A percentile compares a stretch with the other conserved stretches of the same genome.
Evolutionary conservation across 1,140 invertebrate species (phyloP).

Genomic region (Probaryconus sp.): DNA sequence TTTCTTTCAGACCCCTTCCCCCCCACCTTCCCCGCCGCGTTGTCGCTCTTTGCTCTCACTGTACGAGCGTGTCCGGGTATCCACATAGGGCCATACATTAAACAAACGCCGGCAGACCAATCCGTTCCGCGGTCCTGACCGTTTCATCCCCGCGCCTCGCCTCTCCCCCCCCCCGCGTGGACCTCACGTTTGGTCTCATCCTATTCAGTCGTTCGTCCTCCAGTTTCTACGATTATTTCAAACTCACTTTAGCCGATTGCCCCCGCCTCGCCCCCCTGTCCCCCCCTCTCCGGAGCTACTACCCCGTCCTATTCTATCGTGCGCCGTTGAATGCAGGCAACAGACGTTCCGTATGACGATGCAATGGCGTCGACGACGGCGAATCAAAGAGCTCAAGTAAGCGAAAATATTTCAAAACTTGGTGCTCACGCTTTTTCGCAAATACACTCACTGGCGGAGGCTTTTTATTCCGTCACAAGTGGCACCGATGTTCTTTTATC

Average conservation of each 20-base stretch:
- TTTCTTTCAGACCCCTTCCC: constrained; percentile 20
- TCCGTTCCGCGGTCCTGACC: constrained; percentile 22
- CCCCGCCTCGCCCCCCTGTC: constrained; percentile 55
- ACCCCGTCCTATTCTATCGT: constrained; percentile 9
- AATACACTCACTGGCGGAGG: neutral
- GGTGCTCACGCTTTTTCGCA: constrained; percentile 23
- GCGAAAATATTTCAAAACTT: constrained; percentile 55
- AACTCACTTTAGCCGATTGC: constrained; percentile 73
- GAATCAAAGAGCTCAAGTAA: constrained; percentile 55
- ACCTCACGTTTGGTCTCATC: constrained; percentile 37
- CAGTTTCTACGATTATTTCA: constrained; percentile 68
- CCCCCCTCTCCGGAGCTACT: constrained; percentile 53
- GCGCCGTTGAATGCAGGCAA: constrained; percentile 22
- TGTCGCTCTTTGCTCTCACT: constrained; percentile 1
- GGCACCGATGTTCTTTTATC: constrained; percentile 50
- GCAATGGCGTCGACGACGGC: constrained; percentile 32
- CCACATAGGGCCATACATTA: constrained; percentile 40
- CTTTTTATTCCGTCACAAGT: constrained; percentile 40
- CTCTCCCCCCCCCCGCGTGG: neutral
- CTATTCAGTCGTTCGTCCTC: constrained; percentile 39
- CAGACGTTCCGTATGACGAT: constrained; percentile 33
- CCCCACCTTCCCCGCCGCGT: no score
- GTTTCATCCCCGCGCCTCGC: constrained; percentile 3
- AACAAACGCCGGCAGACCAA: constrained; percentile 33
- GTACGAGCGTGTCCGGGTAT: constrained; percentile 32